Evolutionary conservation across 2,888 invertebrate species (phyloP).

Genomic region (Tortrix viridana): DNA sequence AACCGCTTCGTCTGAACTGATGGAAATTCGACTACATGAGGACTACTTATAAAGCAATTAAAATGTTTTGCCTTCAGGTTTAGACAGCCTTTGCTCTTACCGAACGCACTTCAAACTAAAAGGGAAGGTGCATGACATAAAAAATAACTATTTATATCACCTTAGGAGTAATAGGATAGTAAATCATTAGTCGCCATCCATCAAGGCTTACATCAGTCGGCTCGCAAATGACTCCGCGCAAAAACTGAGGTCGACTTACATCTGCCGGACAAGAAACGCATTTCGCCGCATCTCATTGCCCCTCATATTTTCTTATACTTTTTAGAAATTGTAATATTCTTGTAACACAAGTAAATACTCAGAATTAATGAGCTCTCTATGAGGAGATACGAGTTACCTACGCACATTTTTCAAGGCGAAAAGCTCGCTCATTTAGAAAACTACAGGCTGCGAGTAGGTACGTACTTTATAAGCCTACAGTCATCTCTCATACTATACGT

Average conservation of each 20-base stretch:
- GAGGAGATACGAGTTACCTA: not conserved
- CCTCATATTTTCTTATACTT: slow-evolving; percentile 38
- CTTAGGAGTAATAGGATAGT: slow-evolving; percentile 27
- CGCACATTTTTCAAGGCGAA: not conserved
- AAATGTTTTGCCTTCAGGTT: too few relatives aligned
- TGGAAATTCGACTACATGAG: too few relatives aligned
- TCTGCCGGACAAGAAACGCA: slow-evolving; percentile 37
- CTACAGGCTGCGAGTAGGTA: too few relatives aligned
- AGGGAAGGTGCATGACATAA: not conserved
- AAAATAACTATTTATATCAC: slow-evolving; percentile 40
- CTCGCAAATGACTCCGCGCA: slow-evolving; percentile 42
- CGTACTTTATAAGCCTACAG: too few relatives aligned
- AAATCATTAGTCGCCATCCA: slow-evolving; percentile 39
- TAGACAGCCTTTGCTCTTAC: too few relatives aligned
- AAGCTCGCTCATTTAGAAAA: too few relatives aligned
- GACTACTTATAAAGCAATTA: too few relatives aligned
- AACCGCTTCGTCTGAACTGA: too few relatives aligned
- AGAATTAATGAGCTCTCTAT: slow-evolving; percentile 6
- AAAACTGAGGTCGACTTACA: slow-evolving; percentile 39
- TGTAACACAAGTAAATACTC: slow-evolving; percentile 5
- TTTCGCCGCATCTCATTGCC: slow-evolving; percentile 39
- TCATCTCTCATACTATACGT: too few relatives aligned
- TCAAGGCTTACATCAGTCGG: slow-evolving; percentile 35
- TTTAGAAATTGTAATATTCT: slow-evolving; percentile 26
- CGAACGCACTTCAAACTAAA: too few relatives aligned